Evolutionary conservation across 2,797 vertebrate species (phyloP).

Genomic region (Aldrovandia affinis): DNA sequence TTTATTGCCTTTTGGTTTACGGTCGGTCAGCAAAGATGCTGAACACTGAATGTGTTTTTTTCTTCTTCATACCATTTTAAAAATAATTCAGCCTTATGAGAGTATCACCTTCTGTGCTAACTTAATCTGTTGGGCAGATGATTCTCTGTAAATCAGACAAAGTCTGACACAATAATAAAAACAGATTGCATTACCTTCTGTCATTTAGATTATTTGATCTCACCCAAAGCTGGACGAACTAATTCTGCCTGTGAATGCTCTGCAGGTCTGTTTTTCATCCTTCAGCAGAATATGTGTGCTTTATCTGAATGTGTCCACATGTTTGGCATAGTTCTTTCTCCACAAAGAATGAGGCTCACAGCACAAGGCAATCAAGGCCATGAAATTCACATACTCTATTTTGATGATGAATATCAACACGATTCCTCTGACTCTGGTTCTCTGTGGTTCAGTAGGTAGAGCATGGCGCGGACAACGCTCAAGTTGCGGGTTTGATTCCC

Average conservation of each 20-base stretch:
- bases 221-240: neutral
- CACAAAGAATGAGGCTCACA: neutral
- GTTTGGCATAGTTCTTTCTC: neutral
- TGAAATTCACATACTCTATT: neutral
- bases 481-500: too few relatives aligned
- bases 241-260: neutral
- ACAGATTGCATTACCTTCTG: neutral
- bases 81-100: constrained; percentile 64
- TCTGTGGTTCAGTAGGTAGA: too few relatives aligned
- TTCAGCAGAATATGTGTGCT: neutral
- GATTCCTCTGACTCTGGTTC: too few relatives aligned
- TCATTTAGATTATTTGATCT: neutral
- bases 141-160: constrained; percentile 41
- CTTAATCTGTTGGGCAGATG: constrained; percentile 58
- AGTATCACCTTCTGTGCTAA: constrained; percentile 43
- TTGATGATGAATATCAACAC: neutral
- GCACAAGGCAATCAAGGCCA: neutral
- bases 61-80: constrained; percentile 65
- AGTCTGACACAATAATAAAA: constrained; percentile 29
- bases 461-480: too few relatives aligned
- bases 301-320: neutral
- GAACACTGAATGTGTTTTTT: constrained; percentile 58
- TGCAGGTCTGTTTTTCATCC: neutral
- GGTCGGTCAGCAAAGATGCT: constrained; percentile 51
- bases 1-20: constrained; percentile 75